phyloP scores from a whole-genome alignment of 2,113 vertebrate genomes.

The Otocyon megalotis region DNA sequence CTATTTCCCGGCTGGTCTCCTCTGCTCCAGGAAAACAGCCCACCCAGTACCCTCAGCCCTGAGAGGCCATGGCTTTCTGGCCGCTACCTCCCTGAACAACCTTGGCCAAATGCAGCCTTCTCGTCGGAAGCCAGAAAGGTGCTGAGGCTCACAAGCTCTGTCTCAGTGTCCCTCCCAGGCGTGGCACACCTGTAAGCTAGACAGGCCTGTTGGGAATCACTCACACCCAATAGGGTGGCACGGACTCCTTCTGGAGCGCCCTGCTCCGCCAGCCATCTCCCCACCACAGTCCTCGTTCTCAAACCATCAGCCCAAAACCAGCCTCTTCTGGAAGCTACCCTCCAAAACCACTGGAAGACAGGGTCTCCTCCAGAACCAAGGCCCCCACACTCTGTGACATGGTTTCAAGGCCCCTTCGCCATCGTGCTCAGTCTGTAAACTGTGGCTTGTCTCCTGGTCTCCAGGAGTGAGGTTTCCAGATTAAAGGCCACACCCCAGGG shows the following conservation, averaged over 20 bases:
- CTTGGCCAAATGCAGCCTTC: not conserved
- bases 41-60: not conserved
- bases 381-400: accelerated
- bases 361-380: not conserved
- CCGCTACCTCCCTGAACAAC: too few species aligned
- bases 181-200: accelerated
- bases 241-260: not conserved
- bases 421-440: accelerated
- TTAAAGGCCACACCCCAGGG: accelerated
- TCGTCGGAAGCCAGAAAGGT: accelerated
- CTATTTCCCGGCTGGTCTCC: not conserved
- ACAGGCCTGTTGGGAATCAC: not conserved
- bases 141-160: accelerated
- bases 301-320: not conserved
- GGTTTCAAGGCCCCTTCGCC: not conserved
- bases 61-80: not conserved
- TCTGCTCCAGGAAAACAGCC: not conserved
- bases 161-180: not conserved
- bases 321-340: not conserved
- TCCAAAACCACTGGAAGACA: accelerated
- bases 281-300: too few species aligned
- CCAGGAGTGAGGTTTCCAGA: accelerated
- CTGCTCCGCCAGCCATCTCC: not conserved
- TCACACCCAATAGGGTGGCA: not conserved
- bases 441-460: accelerated